Base-by-base conservation (phyloP, 2,888 invertebrate genomes). In the Epinotia bilunana region DNA sequence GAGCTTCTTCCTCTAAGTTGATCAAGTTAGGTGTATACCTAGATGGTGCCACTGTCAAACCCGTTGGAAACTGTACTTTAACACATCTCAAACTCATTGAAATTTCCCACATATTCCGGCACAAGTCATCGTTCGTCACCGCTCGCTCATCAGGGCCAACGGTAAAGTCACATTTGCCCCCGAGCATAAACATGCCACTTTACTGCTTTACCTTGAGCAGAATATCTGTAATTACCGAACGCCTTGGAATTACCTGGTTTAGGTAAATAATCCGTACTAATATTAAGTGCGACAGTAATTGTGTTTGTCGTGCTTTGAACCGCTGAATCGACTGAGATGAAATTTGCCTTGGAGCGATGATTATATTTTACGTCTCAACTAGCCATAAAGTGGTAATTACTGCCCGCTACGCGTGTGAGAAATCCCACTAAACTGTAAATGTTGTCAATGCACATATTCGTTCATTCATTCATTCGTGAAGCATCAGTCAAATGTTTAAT, bases 191-290 rank as follows among this genome's bases (percentile, higher is more conserved):
- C 46, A 28, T 23, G 58, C 0, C 43, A 7, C 7, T 69, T 69
- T 69, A 69, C 69, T 18, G 65, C n/a, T 65, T 33, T 9, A 57
- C 39, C 67, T 67, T 67, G 67, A 68, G 58, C 58, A 69, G 69
- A 69, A 68, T 43, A 43, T 60, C 11, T 46, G 58, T 65, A 65
- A 68, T 68, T 68, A 43, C 39, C 18, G 49, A 46, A 20, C 64
- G 64, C 7, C 33, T 64, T 53, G 53, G 53, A 53, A 53, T n/a
- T 53, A 53, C 53, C 53, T 53, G 57, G 57, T 57, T 58, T 13
- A 20, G 58, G 58, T 53, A 53, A 53, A 53, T 53, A 53, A 53
- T 53, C 16, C 3, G 53, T 53, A 7, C 6, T 53, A 53, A 53
- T 53, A n/a, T 53, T 53, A 16, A 16, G 5, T 39, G 16, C 12